Base-by-base conservation (phyloP, 1,140 invertebrate genomes). In the Bombus ignitus region DNA sequence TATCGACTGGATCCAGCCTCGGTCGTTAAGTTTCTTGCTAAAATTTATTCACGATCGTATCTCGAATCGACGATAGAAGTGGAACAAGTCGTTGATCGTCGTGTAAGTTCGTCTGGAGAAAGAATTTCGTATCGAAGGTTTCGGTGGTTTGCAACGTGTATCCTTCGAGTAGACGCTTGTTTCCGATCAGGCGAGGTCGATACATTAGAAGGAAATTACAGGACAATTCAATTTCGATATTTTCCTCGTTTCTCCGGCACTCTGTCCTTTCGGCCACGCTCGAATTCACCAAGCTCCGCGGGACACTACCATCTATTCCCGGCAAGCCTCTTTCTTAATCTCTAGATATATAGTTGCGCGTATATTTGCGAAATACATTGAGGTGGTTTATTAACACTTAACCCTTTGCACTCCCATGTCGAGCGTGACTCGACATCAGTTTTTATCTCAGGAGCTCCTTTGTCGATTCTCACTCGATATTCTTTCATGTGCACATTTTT, bases 181-280 rank as follows among this genome's bases (percentile, higher is more conserved):
- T 90, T 92, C 89, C 91, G 87, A 82, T 81, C 62, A 59, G 85
- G 70, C 86, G 39, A 85, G 65, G 65, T 73, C 70, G 71, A 74
- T 88, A 86, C 87, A 92, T 93, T 93, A 92, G 90, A 73, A 83
- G 91, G 89, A 92, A 93, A 93, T 92, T 92, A 91, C 88, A 88
- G 75, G 89, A 73, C 85, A 92, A 92, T 91, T 91, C 74, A 83
- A 91, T 92, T 92, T 92, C 80, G 77, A 62, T 57, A 88, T 91
- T 92, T 93, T 89, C 79, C 62, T 53, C 59, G 37, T 78, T 76
- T 42, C 74, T 35, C 6, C 28, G 44, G 44, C 62, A 32, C 47
- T 62, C 66, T 71, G 35, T 83, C n/a, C 71, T 42, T 65, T 65
- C 42, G 57, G 74, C 82, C 57, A 53, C 35, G 66, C 28, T 44